phyloP scores from a whole-genome alignment of 2,113 vertebrate species.

The Prietella phreatophila region DNA sequence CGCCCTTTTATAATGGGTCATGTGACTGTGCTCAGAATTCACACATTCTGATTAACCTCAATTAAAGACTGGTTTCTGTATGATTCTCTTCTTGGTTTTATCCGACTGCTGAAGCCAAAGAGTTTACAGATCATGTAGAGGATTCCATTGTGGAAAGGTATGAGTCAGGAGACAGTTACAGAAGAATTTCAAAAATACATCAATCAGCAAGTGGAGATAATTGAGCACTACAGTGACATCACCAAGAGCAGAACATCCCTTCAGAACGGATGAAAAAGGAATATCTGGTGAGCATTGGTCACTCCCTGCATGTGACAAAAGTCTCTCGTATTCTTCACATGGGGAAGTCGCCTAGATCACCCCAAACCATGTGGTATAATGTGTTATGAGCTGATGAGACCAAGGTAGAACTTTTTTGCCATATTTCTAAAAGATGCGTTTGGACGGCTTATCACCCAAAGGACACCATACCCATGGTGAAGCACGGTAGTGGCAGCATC shows the following conservation, averaged over 20 bases:
- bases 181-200: neutral
- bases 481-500: neutral
- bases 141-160: neutral
- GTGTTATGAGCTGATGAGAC: neutral
- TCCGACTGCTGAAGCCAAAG: neutral
- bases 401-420: neutral
- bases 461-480: neutral
- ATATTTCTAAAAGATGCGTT: too few relatives aligned
- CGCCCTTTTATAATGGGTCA: neutral
- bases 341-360: neutral
- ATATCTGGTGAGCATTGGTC: neutral
- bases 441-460: neutral
- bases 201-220: neutral
- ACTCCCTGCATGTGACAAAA: neutral
- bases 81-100: neutral
- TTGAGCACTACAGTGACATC: neutral
- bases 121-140: neutral
- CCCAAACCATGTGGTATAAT: neutral
- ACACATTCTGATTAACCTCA: too few relatives aligned
- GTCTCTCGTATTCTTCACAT: neutral
- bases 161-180: neutral
- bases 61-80: too few relatives aligned
- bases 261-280: neutral
- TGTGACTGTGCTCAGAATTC: neutral
- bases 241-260: neutral